Percentiles rank a stretch among this genome's conserved stretches.
Conservation (phyloP, 2,797 vertebrate genomes). For the Lutjanus campechanus region DNA sequence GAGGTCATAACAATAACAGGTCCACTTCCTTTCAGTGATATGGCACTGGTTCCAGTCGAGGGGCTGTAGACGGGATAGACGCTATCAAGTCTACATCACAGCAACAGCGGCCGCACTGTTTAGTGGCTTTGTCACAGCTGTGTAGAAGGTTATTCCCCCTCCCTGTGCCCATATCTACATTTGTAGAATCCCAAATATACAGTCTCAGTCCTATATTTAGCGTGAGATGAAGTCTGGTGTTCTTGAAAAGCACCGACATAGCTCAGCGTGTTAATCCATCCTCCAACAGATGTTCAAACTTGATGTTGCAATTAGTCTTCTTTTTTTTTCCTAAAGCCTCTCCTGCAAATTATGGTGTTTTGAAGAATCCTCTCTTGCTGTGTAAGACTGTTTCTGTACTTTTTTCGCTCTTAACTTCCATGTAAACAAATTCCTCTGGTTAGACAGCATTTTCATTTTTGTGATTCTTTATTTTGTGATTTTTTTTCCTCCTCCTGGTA, state of each 20-base stretch:
- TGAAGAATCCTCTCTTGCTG: conserved; percentile 22
- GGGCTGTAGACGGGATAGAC: conserved; percentile 51
- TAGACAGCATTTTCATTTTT: conserved; percentile 67
- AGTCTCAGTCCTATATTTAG: conserved; percentile 26
- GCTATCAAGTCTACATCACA: conserved; percentile 71
- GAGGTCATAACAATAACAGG: conserved; percentile 82
- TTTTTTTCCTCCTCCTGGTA: conserved; percentile 60
- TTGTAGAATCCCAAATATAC: conserved; percentile 38
- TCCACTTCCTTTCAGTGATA: conserved; percentile 79
- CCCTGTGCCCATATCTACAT: conserved; percentile 41
- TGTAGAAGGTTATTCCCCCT: conserved; percentile 32
- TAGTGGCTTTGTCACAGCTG: conserved; percentile 70
- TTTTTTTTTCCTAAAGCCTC: conserved; percentile 13
- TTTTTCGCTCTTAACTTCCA: conserved; percentile 12
- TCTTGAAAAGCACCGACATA: conserved; percentile 47
- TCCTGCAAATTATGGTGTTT: conserved; percentile 38
- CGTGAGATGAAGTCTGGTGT: conserved; percentile 18
- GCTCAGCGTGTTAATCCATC: conserved; percentile 26
- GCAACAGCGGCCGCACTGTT: conserved; percentile 66
- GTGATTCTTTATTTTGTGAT: conserved; percentile 61
- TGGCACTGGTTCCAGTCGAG: conserved; percentile 58
- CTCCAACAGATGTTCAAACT: conserved; percentile 40
- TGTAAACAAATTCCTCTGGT: conserved; percentile 77
- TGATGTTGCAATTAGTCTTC: conserved; percentile 36
- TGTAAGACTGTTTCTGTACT: conserved; percentile 23